Evolutionary conservation across 2,888 invertebrate species (phyloP).

Genomic region (Aradus depressus): DNA sequence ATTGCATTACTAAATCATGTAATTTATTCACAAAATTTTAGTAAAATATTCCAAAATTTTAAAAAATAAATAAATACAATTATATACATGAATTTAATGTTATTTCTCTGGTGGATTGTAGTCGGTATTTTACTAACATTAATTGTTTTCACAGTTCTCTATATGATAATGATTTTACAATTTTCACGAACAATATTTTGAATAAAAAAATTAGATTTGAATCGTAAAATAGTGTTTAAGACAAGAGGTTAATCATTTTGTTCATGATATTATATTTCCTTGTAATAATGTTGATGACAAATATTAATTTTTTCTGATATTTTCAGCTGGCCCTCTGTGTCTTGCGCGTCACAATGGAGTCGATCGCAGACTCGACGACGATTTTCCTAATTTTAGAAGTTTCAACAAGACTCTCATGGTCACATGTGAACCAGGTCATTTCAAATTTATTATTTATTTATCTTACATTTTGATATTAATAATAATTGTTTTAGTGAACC

Average conservation of each 20-base stretch:
- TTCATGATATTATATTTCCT: background rate
- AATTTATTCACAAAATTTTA: background rate
- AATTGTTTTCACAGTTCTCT: background rate
- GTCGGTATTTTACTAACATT: background rate
- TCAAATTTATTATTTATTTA: background rate
- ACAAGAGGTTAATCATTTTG: background rate
- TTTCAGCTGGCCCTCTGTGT: conserved; percentile 67
- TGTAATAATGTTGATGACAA: background rate
- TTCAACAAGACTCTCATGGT: conserved; percentile 67
- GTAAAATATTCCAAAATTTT: background rate
- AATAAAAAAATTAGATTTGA: background rate
- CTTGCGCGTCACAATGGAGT: conserved; percentile 52
- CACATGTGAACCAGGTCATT: conserved; percentile 49
- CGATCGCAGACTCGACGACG: conserved; percentile 68
- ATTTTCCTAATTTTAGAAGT: conserved; percentile 65
- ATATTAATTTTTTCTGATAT: conserved; percentile 15
- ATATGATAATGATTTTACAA: conserved; percentile 1
- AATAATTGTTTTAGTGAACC: background rate
- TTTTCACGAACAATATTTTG: conserved; percentile 5
- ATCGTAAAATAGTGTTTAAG: background rate
- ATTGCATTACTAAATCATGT: no score
- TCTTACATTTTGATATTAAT: background rate
- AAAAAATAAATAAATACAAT: no score
- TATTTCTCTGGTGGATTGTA: conserved; percentile 5
- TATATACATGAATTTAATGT: conserved; percentile 4